A percentile compares a stretch with the other conserved stretches of the same genome.
These are phyloP conservation scores for Drosophila meridionalis DNA, from an alignment of 2,888 invertebrate genomes.

Conservation along the genomic window DNA sequence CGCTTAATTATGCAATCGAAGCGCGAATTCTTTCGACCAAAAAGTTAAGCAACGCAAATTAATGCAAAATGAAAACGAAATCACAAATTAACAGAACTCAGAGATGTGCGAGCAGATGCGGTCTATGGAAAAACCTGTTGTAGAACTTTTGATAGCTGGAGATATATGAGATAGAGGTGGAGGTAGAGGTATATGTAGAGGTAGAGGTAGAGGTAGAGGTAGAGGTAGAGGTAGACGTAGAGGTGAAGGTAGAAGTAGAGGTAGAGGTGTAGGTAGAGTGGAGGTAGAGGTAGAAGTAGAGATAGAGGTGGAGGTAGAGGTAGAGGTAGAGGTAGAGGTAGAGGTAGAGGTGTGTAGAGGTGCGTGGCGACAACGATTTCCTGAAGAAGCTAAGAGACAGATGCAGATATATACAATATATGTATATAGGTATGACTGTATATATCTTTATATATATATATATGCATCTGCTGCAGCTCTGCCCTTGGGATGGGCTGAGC, in stretches of 20 bases:
- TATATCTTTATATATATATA: not conserved
- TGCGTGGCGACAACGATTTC: slow-evolving; percentile 15
- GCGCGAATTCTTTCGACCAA: slow-evolving; percentile 2
- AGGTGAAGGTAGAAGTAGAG: no score
- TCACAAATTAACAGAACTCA: slow-evolving; percentile 6
- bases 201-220: no score
- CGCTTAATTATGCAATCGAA: slow-evolving; percentile 53
- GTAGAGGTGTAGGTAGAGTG: no score
- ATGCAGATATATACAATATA: not conserved
- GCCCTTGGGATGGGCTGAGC: slow-evolving; percentile 30
- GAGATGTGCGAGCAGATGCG: slow-evolving; percentile 14
- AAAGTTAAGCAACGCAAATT: slow-evolving; percentile 24
- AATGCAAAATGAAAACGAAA: slow-evolving; percentile 45
- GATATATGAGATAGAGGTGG: not conserved
- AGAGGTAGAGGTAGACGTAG: no score
- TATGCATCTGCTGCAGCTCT: not conserved
- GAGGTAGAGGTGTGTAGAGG: no score
- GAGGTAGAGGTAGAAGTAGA: no score
- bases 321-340: no score
- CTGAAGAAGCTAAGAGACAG: not conserved
- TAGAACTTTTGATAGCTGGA: slow-evolving; percentile 6
- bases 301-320: no score
- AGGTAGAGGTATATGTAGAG: no score
- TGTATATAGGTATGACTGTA: not conserved
- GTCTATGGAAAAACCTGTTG: slow-evolving; percentile 37